Conservation (phyloP, 2,113 vertebrate species). For the Acrocephalus kingi region DNA sequence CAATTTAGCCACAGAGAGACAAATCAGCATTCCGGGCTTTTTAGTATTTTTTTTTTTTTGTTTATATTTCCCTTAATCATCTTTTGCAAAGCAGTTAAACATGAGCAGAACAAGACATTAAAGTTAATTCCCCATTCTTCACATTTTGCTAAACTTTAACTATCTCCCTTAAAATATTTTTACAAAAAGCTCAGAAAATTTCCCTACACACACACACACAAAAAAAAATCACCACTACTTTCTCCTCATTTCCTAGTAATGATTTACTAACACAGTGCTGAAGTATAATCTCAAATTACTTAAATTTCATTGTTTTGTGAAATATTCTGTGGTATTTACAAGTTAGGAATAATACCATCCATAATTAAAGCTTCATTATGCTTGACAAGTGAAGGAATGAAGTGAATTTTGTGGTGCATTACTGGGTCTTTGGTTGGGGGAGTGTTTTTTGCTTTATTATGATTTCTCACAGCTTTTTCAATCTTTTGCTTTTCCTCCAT, state of each 20-base stretch:
- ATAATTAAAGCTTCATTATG: conserved; percentile 35
- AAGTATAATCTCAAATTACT: neutral
- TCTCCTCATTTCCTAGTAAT: neutral
- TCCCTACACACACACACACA: neutral
- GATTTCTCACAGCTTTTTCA: neutral
- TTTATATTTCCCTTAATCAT: neutral
- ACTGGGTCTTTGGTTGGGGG: neutral
- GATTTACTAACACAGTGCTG: neutral
- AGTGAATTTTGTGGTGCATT: neutral
- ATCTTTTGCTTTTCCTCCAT: neutral
- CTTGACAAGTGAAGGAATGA: neutral
- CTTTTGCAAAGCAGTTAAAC: neutral
- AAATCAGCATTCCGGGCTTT: neutral
- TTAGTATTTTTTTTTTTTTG: neutral
- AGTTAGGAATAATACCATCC: neutral
- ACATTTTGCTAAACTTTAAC: neutral
- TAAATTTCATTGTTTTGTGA: neutral
- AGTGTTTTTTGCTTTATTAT: neutral
- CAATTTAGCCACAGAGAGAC: neutral
- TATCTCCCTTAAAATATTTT: neutral
- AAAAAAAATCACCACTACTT: neutral
- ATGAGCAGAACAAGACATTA: neutral
- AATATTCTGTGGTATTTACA: conserved; percentile 14
- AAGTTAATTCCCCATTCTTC: neutral
- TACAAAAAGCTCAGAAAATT: neutral